Percentiles rank a stretch among this genome's conserved stretches.
These are phyloP conservation scores for Pseudobourletiella spinata DNA, from an alignment of 1,140 invertebrate genomes.

Conservation along the genomic window DNA sequence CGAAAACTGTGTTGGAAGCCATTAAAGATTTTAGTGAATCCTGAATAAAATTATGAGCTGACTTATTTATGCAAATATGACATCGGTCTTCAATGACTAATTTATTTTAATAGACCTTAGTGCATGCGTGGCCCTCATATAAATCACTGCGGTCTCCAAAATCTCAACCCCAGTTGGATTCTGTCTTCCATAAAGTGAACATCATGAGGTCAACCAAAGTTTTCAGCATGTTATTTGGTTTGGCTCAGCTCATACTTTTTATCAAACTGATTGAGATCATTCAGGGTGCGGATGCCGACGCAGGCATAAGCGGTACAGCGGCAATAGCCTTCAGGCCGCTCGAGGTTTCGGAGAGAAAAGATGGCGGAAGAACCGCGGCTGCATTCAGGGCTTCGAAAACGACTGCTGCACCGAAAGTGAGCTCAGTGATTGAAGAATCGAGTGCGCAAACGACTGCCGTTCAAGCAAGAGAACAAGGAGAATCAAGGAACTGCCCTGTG, in stretches of 20 bases:
- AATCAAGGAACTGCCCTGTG: no score
- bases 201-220: not conserved
- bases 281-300: not conserved
- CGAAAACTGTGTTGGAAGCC: slow-evolving; percentile 11
- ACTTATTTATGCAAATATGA: slow-evolving; percentile 8
- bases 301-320: not conserved
- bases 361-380: not conserved
- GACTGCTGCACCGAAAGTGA: no score
- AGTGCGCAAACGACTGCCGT: no score
- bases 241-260: not conserved
- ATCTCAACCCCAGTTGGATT: not conserved
- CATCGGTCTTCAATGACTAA: not conserved
- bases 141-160: not conserved
- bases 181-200: not conserved
- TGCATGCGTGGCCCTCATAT: not conserved
- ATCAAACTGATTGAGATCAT: not conserved
- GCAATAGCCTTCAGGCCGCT: not conserved
- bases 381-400: not conserved
- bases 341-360: not conserved
- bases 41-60: slow-evolving; percentile 1
- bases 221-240: not conserved
- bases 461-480: no score
- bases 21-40: slow-evolving; percentile 10
- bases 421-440: no score
- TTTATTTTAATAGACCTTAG: not conserved